Conservation (phyloP, 2,888 invertebrate genomes). For the Falcaria lacertinaria region DNA sequence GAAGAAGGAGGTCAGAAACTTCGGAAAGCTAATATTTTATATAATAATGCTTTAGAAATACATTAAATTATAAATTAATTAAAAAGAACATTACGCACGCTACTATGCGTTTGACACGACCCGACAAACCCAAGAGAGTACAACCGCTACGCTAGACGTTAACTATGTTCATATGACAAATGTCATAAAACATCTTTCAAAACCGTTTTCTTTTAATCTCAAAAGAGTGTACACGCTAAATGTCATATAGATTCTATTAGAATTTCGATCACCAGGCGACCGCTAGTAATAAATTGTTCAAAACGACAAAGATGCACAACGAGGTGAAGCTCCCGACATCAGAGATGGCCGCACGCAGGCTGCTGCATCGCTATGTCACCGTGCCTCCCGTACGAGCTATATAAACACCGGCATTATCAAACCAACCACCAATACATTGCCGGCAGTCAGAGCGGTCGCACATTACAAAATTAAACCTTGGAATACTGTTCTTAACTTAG, state of each 20-base stretch:
- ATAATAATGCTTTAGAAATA: too few relatives aligned
- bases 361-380: conserved; percentile 51
- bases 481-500: conserved; percentile 44
- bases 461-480: conserved; percentile 41
- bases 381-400: conserved; percentile 50
- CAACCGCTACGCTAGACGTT: too few relatives aligned
- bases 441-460: conserved; percentile 65
- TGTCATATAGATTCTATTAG: not conserved
- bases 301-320: conserved; percentile 19
- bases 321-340: conserved; percentile 31
- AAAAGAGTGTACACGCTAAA: too few relatives aligned
- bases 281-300: conserved; percentile 7
- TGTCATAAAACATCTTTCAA: too few relatives aligned
- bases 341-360: conserved; percentile 47
- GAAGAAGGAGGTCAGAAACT: too few relatives aligned
- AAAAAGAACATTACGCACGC: too few relatives aligned
- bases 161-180: too few relatives aligned
- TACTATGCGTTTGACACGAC: too few relatives aligned
- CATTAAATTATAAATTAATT: too few relatives aligned
- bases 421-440: conserved; percentile 67
- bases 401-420: conserved; percentile 63
- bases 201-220: too few relatives aligned
- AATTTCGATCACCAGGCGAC: not conserved
- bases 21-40: too few relatives aligned
- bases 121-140: too few relatives aligned